A percentile compares a stretch with the other conserved stretches of the same genome.
Conservation (phyloP, 1,140 invertebrate species). For the Scaptomyza pallida region DNA sequence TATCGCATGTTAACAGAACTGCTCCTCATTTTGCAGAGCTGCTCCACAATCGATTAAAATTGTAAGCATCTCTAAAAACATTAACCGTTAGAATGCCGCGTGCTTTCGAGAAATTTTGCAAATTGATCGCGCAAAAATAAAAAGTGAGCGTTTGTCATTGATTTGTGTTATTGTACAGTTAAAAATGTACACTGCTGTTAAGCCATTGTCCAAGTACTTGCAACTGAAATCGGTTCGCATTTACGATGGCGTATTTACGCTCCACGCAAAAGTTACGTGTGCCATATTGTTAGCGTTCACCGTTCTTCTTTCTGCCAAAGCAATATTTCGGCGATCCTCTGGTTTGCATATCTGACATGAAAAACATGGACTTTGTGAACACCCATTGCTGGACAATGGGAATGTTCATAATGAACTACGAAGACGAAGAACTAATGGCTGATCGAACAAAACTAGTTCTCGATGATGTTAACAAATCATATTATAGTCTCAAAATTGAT, state of each 20-base stretch:
- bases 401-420: conserved; percentile 87
- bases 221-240: conserved; percentile 87
- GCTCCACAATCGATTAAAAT: background rate
- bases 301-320: conserved; percentile 88
- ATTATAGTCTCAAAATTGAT: conserved; percentile 32
- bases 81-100: conserved; percentile 68
- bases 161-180: background rate
- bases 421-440: conserved; percentile 79
- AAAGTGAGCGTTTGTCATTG: background rate
- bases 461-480: background rate
- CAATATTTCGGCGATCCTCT: conserved; percentile 90
- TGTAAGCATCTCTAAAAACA: background rate
- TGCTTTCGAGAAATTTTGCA: conserved; percentile 31
- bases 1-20: background rate
- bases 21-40: conserved; percentile 5
- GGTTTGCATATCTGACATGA: conserved; percentile 86
- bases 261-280: conserved; percentile 89
- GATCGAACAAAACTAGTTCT: conserved; percentile 16
- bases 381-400: conserved; percentile 92
- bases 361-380: conserved; percentile 87
- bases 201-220: conserved; percentile 83
- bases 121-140: background rate
- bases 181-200: conserved; percentile 72
- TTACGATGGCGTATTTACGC: conserved; percentile 88
- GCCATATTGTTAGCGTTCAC: conserved; percentile 88